Evolutionary conservation across 2,797 vertebrate species (phyloP).

Genomic region (Sebastes variabilis): DNA sequence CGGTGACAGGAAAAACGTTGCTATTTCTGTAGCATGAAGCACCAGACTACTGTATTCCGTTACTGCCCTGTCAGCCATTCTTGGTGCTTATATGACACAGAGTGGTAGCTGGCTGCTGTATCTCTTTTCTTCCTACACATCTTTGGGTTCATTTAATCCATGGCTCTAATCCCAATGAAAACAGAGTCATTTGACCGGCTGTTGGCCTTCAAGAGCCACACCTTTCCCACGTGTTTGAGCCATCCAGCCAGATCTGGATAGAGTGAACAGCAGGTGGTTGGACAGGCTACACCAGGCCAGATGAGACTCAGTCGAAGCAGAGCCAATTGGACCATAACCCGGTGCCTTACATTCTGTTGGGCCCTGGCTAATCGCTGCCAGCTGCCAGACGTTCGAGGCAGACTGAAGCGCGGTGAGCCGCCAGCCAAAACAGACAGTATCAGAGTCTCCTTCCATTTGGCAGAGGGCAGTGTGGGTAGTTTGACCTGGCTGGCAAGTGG

Average conservation of each 20-base stretch:
- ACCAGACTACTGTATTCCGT: constrained; percentile 62
- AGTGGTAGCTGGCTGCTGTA: constrained; percentile 18
- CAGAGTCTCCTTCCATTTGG: constrained; percentile 51
- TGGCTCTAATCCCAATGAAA: neutral
- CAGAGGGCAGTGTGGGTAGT: constrained; percentile 52
- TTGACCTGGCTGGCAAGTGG: constrained; percentile 65
- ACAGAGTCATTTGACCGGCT: neutral
- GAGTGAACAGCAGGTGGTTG: constrained; percentile 45
- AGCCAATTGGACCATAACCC: constrained; percentile 39
- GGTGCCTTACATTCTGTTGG: constrained; percentile 39
- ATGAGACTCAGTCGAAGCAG: constrained; percentile 25
- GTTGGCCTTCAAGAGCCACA: neutral
- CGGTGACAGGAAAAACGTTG: constrained; percentile 66
- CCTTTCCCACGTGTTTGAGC: neutral
- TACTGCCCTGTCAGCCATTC: constrained; percentile 67
- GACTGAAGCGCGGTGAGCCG: constrained; percentile 31
- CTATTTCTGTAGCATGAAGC: constrained; percentile 70
- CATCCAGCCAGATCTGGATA: constrained; percentile 14
- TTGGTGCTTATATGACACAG: constrained; percentile 11
- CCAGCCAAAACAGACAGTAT: constrained; percentile 65
- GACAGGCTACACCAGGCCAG: constrained; percentile 18
- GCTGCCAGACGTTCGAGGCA: constrained; percentile 41
- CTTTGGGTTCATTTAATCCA: neutral
- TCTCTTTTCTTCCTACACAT: neutral
- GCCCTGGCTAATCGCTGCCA: constrained; percentile 43